Evolutionary conservation across 2,797 vertebrate genomes (phyloP), one percentile per base, ranked within the genome.

Genomic region (Schizopygopsis malacanthus): DNA sequence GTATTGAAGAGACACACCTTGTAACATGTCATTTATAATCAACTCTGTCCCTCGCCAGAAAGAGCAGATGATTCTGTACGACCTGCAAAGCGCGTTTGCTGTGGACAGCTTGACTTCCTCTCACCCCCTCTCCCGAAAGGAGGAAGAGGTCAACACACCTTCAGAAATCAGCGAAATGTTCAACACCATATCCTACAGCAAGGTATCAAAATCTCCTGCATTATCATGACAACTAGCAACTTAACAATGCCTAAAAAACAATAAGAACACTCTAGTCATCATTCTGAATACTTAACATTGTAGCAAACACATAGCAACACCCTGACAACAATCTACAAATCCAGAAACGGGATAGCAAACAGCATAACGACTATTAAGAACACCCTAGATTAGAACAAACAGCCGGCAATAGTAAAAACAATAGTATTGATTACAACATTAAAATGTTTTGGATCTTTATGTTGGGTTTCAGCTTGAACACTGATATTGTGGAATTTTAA

Each of bases 131-230:
- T 95, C 97, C 73, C 93, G 94, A 52, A 65, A 12, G 0, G 97
- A 97, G 12, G 89, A 94, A 0, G 97, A 99, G 91, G 92, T 99
- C 93, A 96, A 94, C 54, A 94, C 92, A 0, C 96, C 98, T 0
- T 89, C 95, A 0, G 90, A 99, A 93, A 99, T 99, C 93, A 97
- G 92, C 0, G 96, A 97, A 90, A 93, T 98, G 91, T 99, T 99
- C 0, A 96, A 96, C 90, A 88, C 91, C 90, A 99, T 99, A 11
- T 92, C 97, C 84, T 99, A 99, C 93, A 98, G 94, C 95, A 99
- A 99, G 97, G 98, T 98, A 86, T 82, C 69, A 25, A 54, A 28
- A 25, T 11, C 43, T 45, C 50, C 37, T 54, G 28, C 28, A 37
- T 54, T 54, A 43, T 59, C 20, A 61, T 41, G 22, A 41, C 12